phyloP scores from a whole-genome alignment of 1,140 invertebrate species.

The Anthonomus grandis region DNA sequence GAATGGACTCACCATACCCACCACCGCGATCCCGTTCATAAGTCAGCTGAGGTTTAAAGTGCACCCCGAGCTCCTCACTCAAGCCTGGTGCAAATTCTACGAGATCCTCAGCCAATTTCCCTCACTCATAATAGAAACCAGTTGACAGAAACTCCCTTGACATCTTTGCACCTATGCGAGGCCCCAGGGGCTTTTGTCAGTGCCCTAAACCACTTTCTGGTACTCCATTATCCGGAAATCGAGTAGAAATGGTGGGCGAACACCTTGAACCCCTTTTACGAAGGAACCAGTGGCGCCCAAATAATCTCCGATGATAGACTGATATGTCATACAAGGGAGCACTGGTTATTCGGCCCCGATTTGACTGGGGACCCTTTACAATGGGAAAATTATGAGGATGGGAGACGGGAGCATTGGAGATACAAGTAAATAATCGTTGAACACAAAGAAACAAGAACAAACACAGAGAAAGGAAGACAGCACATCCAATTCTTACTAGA shows the following conservation, averaged over 20 bases:
- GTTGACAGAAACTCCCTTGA: conserved; percentile 54
- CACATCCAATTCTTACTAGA: too few species aligned
- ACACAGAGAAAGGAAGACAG: too few species aligned
- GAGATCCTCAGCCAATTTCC: conserved; percentile 71
- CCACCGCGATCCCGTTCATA: conserved; percentile 68
- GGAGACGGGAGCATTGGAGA: too few species aligned
- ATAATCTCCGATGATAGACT: conserved; percentile 87
- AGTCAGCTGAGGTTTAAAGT: conserved; percentile 58
- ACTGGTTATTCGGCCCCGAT: conserved; percentile 86
- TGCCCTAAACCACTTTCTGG: conserved; percentile 83
- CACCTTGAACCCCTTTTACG: conserved; percentile 89
- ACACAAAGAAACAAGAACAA: too few species aligned
- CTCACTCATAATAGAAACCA: conserved; percentile 49
- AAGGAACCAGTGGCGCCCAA: conserved; percentile 68
- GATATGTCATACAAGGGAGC: conserved; percentile 68
- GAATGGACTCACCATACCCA: conserved; percentile 81
- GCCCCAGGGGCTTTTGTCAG: conserved; percentile 92
- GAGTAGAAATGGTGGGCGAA: conserved; percentile 82
- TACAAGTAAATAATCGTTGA: too few species aligned
- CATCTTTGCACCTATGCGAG: conserved; percentile 86
- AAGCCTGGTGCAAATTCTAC: conserved; percentile 92
- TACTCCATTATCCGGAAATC: conserved; percentile 54
- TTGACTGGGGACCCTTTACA: conserved; percentile 79
- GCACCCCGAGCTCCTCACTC: conserved; percentile 75
- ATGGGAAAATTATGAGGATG: conserved; percentile 58